Evolutionary conservation across 2,797 vertebrate species (phyloP).

Genomic region (Gymnoscopelus braueri): DNA sequence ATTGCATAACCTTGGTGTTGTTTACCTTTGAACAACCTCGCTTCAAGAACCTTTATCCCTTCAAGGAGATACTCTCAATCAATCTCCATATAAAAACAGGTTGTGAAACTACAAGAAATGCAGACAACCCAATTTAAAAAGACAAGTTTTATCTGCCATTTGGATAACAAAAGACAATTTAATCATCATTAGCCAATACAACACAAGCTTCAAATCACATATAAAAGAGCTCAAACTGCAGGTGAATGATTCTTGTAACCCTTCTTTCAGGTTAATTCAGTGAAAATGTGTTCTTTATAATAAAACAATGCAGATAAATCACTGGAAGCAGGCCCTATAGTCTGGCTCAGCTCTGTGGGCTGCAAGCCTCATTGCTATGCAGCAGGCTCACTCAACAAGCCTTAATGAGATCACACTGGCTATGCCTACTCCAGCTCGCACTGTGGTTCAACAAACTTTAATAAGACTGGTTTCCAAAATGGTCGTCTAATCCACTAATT

Average conservation of each 20-base stretch:
- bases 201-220: neutral
- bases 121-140: too few relatives aligned
- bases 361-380: constrained; percentile 65
- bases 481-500: constrained; percentile 52
- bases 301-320: constrained; percentile 44
- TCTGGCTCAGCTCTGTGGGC: constrained; percentile 43
- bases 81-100: constrained; percentile 1
- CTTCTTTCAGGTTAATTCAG: constrained; percentile 12
- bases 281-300: constrained; percentile 27
- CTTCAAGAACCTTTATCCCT: constrained; percentile 10
- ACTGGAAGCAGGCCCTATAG: constrained; percentile 34
- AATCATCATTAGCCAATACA: constrained; percentile 11
- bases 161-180: neutral
- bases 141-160: neutral
- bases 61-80: constrained; percentile 3
- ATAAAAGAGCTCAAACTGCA: neutral
- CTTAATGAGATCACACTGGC: constrained; percentile 70
- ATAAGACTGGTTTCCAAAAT: constrained; percentile 39
- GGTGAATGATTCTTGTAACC: constrained; percentile 15
- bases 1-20: constrained; percentile 17
- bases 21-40: constrained; percentile 8
- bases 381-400: constrained; percentile 42
- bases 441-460: constrained; percentile 39
- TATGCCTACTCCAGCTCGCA: constrained; percentile 27
- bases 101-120: neutral